Base-by-base conservation (phyloP, 2,888 invertebrate species). In the Schizaphis graminum region DNA sequence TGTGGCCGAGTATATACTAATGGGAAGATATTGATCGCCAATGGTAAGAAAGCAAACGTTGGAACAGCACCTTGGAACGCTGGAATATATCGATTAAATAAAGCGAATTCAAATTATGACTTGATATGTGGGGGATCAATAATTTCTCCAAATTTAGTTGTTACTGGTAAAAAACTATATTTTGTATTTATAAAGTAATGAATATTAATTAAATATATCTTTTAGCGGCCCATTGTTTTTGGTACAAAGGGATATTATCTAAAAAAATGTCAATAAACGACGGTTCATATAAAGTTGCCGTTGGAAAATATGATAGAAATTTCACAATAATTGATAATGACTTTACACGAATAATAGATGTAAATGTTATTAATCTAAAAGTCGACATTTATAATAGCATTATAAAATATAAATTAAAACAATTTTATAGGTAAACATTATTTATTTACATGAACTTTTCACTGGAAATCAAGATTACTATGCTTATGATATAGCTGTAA, bases 1-100 rank as follows among this genome's bases (percentile, higher is more conserved):
- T 96, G 96, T 94, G 96, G 96, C 47, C 94, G 95, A 88, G 94
- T 95, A 10, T 94, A 95, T 28, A 28, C 85, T 16, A 90, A 94
- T n/a, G n/a, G 28, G 26, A 4, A 86, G 26, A 21, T 7, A 7
- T 13, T 96, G 4, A 95, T 96, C 57, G 95, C 95, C 7, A 95
- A 95, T 86, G 96, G 96, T n/a, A 91, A 91, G 8, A 8, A 16
- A 16, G 95, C 96, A 7, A 95, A 95, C 0, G 94, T 95, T n/a
- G 95, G 95, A 0, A 96, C 96, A 84, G 96, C 96, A 93, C 94
- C 94, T 26, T 94, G 94, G 94, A 89, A 92, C 1, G 90, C 87
- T 5, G 94, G 91, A n/a, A 85, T 94, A 44, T 94, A 94, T 90
- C 8, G 11, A 61, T 26, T 41, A 57, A 89, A 35, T 16, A 47